These are phyloP conservation scores for Bufotes viridis DNA, from an alignment of 2,797 vertebrate species.

Conservation along the genomic window DNA sequence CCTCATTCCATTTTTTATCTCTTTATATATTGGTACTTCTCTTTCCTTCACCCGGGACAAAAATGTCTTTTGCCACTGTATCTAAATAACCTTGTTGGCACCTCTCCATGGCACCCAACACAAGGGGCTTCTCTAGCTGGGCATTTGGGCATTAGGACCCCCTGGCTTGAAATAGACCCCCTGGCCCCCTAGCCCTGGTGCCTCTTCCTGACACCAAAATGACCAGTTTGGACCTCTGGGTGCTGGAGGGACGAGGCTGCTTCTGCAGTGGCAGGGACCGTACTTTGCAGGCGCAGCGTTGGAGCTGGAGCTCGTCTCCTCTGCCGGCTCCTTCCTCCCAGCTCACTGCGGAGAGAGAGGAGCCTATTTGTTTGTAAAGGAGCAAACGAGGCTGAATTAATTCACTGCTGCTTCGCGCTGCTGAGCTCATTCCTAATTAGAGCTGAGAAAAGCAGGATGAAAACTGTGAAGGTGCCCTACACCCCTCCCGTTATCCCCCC, in stretches of 20 bases:
- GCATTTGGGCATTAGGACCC: background rate
- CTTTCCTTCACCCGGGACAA: no score
- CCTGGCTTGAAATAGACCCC: background rate
- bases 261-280: background rate
- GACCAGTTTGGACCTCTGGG: background rate
- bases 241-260: background rate
- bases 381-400: slow-evolving; percentile 63
- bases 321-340: slow-evolving; percentile 24
- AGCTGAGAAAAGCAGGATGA: slow-evolving; percentile 59
- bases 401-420: slow-evolving; percentile 61
- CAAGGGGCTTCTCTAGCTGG: no score
- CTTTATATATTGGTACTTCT: no score
- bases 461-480: slow-evolving; percentile 61
- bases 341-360: slow-evolving; percentile 44
- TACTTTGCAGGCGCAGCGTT: slow-evolving; percentile 12
- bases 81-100: no score
- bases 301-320: background rate
- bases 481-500: slow-evolving; percentile 45
- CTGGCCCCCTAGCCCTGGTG: background rate
- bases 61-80: no score
- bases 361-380: slow-evolving; percentile 62
- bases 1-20: no score
- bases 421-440: slow-evolving; percentile 62
- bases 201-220: background rate
- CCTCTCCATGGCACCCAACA: no score